Evolutionary conservation across 2,888 invertebrate species (phyloP).

Genomic region (Pteria penguin): DNA sequence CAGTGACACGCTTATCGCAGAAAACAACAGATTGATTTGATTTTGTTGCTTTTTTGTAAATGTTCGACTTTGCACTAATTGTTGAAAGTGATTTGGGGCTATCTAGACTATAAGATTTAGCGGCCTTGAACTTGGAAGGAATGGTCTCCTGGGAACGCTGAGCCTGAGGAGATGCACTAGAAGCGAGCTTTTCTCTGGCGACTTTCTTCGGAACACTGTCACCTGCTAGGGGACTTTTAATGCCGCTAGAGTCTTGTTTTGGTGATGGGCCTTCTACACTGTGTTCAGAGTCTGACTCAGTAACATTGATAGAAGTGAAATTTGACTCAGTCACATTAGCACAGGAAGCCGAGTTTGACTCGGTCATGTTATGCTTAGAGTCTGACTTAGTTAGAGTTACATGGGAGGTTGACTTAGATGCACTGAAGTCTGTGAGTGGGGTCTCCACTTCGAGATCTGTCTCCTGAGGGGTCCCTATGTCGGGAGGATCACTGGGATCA

Average conservation of each 20-base stretch:
- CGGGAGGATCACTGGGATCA: neutral
- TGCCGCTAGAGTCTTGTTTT: no score
- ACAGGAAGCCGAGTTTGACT: no score
- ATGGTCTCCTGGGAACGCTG: neutral
- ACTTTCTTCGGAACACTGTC: no score
- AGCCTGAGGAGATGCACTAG: no score
- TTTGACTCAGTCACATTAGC: no score
- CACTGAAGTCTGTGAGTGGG: neutral
- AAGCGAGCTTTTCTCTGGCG: neutral
- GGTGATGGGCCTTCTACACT: no score
- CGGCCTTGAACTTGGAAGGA: neutral
- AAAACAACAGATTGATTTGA: constrained; percentile 70
- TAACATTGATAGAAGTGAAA: neutral
- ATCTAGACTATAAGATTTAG: neutral
- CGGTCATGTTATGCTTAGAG: neutral
- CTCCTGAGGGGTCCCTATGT: neutral
- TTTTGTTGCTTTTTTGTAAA: constrained; percentile 3
- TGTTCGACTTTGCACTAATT: neutral
- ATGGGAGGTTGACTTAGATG: neutral
- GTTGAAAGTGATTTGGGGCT: neutral
- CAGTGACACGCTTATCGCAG: constrained; percentile 67
- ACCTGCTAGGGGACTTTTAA: no score
- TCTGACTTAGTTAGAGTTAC: neutral
- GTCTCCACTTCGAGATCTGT: neutral
- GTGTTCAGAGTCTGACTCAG: neutral